Percentiles rank a stretch among this genome's conserved stretches.
Conservation (phyloP, 2,888 invertebrate species). For the Myathropa florea region DNA sequence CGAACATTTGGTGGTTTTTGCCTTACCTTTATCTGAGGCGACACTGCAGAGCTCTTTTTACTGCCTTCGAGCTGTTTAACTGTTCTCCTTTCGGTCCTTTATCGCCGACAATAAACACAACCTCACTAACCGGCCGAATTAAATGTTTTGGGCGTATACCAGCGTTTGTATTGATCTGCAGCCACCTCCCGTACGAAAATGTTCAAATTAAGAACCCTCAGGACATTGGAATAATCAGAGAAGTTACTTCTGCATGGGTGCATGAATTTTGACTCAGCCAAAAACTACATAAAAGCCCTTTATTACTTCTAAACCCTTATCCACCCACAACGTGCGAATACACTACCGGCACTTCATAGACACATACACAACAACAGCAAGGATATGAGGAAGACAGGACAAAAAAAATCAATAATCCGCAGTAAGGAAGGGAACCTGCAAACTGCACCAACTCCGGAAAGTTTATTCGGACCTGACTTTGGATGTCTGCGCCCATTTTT, state of each 20-base stretch:
- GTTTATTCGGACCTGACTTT: not conserved
- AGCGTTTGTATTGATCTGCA: conserved; percentile 20
- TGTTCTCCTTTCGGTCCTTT: not conserved
- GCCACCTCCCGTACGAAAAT: conserved; percentile 16
- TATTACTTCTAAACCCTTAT: not conserved
- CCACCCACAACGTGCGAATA: not conserved
- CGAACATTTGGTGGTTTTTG: too few relatives aligned
- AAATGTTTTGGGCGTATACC: conserved; percentile 30
- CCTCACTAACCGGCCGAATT: not conserved
- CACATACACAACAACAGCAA: conserved; percentile 3
- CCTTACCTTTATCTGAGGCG: not conserved
- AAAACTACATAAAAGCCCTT: not conserved
- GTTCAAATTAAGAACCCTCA: not conserved
- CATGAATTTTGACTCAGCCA: not conserved
- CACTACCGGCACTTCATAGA: conserved; percentile 6
- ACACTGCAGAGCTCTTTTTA: not conserved
- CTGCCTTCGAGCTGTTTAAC: not conserved
- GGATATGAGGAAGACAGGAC: conserved; percentile 1
- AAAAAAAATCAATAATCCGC: conserved; percentile 44
- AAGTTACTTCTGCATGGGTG: not conserved
- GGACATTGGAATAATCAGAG: not conserved
- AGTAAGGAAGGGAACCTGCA: conserved; percentile 6
- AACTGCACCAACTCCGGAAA: not conserved
- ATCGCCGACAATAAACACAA: not conserved
- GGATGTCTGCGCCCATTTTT: not conserved